Base-by-base conservation (phyloP, 1,140 invertebrate genomes). In the Procambarus virginalis region DNA sequence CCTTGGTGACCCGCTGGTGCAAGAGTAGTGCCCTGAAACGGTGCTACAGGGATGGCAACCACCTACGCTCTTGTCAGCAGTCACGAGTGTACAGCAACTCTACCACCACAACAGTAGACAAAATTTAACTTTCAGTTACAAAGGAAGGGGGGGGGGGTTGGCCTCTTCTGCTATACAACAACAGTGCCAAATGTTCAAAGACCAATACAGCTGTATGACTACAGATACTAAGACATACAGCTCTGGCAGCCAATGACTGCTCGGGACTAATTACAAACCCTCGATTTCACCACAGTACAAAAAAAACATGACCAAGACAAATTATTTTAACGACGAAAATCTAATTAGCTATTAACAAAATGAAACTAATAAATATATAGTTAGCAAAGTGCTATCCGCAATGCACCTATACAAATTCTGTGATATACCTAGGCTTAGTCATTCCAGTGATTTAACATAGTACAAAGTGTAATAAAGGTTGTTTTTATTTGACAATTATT, bases 401-500 rank as follows among this genome's bases (percentile, higher is more conserved):
- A 75, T 70, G 68, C 17, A 64, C 20, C 34, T 34, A 34, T 34
- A 34, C 34, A 81, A 70, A 49, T 60, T 87, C 86, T 87, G 86
- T 87, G 86, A 87, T 87, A 87, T 80, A 46, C 10, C 10, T 87
- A 87, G 86, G 64, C 51, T 87, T 87, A 87, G 86, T 87, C 64
- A 79, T n/a, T 86, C 86, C 86, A 87, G 77, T 87, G 78, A 80
- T 79, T 80, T 80, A 87, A 80, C 20, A 87, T 81, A 87, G 86
- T 87, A 87, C 86, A 87, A 87, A 87, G 34, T 80, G 20, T 80
- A 87, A 87, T 87, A 87, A 87, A 87, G 45, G 17, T 64, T 34
- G 34, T 34, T 86, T 70, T 55, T 78, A 70, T 70, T 80, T 64
- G 60, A 20, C 10, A 12, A 12, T 12, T 55, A 12, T 55, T 55